Base-by-base conservation (phyloP, 2,888 invertebrate genomes). In the Drosophila antonietae region DNA sequence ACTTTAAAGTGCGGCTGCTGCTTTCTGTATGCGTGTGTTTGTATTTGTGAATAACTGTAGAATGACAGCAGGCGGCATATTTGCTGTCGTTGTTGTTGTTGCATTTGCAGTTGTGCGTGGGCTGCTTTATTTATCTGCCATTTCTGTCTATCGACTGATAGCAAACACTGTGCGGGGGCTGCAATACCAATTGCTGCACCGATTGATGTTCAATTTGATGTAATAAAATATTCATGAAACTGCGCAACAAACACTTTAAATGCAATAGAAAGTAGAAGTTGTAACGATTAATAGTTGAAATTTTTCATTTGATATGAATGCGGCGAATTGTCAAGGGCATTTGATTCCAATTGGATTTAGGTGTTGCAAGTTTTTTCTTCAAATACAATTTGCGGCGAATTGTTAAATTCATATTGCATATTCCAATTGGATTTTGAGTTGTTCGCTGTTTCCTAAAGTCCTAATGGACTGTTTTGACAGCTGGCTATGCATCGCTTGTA, bases 221-320 rank as follows among this genome's bases (percentile, higher is more conserved):
- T 61, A 68, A 81, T 78, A 68, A 81, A 78, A 78, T 73, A 81
- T 62, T 68, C 65, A 77, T 73, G 63, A 66, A 81, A 64, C 41
- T 6, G 28, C 63, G 52, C 52, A 52, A 51, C 49, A 58, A 58
- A 20, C 43, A 44, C 55, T 52, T 43, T 9, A 59, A 52, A 51
- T 51, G 56, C 47, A 56, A 56, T 56, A 56, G 49, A 62, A 49
- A 55, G 72, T 62, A 68, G 33, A 39, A 70, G 8, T 31, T 1
- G 23, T 39, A 46, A 52, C 51, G 35, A 20, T 18, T 15, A 15
- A 68, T 18, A 28, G n/a, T 12, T 12, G 28, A n/a, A 39, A 33
- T 68, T 41, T 53, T 2, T 20, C 56, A 20, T 23, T 6, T n/a
- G 7, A 23, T 23, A 18, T 14, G 15, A 47, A 23, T 8, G 62